Base-by-base conservation (phyloP, 2,113 vertebrate species). In the Dunckerocampus dactyliophorus region DNA sequence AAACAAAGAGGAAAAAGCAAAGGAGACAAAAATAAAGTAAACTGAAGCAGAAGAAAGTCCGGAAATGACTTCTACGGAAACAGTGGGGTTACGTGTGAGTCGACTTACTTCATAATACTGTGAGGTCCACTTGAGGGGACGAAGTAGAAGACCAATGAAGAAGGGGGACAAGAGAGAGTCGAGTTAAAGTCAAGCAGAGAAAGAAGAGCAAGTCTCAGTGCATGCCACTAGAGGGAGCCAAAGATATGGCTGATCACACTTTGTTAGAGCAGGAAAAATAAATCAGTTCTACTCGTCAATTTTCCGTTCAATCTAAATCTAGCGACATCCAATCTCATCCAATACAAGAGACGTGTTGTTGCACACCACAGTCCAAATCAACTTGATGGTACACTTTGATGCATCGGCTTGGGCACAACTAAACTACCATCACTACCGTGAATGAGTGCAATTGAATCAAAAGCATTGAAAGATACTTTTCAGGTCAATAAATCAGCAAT, bases 21-120 rank as follows among this genome's bases (percentile, higher is more conserved):
- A 50, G 19, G 19, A 49, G 17, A 28, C 17, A 63, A 16, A 59
- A 67, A 48, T 37, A 64, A 50, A 56, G 12, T 37, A 15, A 71
- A 52, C 47, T 4, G 58, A 8, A 62, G 21, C 28, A 47, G 65
- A 65, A 31, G 59, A 62, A 65, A 0, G 15, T 6, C 62, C 7
- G 3, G 2, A 46, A n/a, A 15, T 28, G 22, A 61, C 8, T 24
- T 0, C 6, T 34, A 54, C 17, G 46, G n/a, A 69, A 13, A 45
- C 8, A 16, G 4, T 1, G 0, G 8, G 60, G 39, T 21, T 14
- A 43, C 14, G 8, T 60, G 16, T 52, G 52, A 47, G 46, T 34
- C 37, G 15, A 87, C 89, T 89, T 87, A 90, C 88, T 87, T 90
- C 45, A 86, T 65, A 71, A 87, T 72, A 80, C 63, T 87, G 3